Percentiles rank a stretch among this genome's conserved stretches.
phyloP scores from a whole-genome alignment of 2,797 vertebrate genomes.

The Periparus ater region DNA sequence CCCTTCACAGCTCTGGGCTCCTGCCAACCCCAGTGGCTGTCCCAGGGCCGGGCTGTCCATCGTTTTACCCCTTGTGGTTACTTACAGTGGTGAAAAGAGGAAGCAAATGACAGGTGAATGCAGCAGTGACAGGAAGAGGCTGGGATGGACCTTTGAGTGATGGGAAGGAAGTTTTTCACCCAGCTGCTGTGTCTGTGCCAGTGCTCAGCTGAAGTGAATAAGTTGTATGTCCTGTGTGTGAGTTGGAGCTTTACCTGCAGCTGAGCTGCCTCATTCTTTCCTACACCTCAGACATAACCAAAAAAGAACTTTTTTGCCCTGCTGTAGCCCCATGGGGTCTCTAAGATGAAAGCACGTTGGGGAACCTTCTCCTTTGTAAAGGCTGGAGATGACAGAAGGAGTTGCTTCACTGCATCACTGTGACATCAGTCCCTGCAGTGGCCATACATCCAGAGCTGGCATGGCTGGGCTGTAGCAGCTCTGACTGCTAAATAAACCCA shows the following conservation, averaged over 20 bases:
- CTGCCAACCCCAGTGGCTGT: neutral
- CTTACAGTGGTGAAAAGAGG: neutral
- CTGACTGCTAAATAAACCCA: neutral
- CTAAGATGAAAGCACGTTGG: rapidly evolving
- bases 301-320: neutral
- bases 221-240: rapidly evolving
- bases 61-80: neutral
- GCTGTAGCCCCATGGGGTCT: neutral
- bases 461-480: neutral
- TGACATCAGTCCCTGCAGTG: neutral
- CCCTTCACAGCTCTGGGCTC: neutral
- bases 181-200: neutral
- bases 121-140: neutral
- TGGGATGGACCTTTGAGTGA: neutral
- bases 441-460: neutral
- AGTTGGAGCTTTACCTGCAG: neutral
- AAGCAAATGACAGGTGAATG: neutral
- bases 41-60: neutral
- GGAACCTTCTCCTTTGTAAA: neutral
- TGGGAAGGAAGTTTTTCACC: neutral
- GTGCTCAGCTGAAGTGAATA: neutral
- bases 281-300: neutral
- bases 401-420: neutral
- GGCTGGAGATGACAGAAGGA: neutral
- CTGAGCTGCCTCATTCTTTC: neutral